These are phyloP conservation scores for Etheostoma cragini DNA, from an alignment of 2,113 vertebrate genomes.

Conservation along the genomic window DNA sequence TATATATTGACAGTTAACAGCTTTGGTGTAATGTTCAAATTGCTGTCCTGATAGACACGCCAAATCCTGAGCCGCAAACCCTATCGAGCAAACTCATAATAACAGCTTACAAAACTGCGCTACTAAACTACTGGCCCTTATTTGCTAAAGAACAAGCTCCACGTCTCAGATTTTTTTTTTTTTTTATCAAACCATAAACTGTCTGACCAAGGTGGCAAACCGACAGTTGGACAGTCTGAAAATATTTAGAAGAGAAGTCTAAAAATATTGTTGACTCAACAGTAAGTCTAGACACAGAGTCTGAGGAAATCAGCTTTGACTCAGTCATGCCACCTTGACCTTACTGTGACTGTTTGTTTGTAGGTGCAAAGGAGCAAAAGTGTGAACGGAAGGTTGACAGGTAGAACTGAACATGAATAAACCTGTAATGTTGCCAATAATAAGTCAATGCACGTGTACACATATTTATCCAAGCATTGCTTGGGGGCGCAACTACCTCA, in stretches of 20 bases:
- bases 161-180: conserved; percentile 22
- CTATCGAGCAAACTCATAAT: conserved; percentile 7
- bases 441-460: too few relatives aligned
- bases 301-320: conserved; percentile 16
- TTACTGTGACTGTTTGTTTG: conserved; percentile 4
- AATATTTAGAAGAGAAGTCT: background rate
- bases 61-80: conserved; percentile 34
- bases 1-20: background rate
- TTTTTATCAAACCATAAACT: conserved; percentile 51
- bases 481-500: too few relatives aligned
- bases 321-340: conserved; percentile 9
- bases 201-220: conserved; percentile 43
- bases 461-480: too few relatives aligned
- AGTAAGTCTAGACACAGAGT: conserved; percentile 50
- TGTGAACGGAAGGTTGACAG: too few relatives aligned
- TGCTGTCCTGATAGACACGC: background rate
- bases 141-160: conserved; percentile 39
- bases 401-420: too few relatives aligned
- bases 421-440: too few relatives aligned
- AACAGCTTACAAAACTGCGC: background rate
- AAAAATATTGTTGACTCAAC: conserved; percentile 64
- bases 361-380: background rate
- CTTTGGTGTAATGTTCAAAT: conserved; percentile 1
- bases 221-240: conserved; percentile 9
- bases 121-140: conserved; percentile 10